Base-by-base conservation (phyloP, 2,113 vertebrate genomes). In the Dicentrarchus labrax region DNA sequence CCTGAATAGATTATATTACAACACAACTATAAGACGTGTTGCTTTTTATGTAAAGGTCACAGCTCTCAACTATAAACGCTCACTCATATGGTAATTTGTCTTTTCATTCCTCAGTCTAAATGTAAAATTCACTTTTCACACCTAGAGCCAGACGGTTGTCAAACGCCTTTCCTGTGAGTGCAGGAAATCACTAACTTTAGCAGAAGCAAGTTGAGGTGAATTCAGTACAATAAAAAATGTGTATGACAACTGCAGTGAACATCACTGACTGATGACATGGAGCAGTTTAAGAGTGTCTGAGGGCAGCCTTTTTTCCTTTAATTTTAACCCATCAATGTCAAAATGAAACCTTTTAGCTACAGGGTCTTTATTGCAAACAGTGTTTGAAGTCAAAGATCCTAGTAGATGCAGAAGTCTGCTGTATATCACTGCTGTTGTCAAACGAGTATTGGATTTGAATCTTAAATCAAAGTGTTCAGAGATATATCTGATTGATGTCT, bases 291-390 rank as follows among this genome's bases (percentile, higher is more conserved):
- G 41, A 78, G 24, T 10, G 61, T 73, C 48, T 53, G 13, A 53
- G 72, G 47, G 62, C 61, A 67, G 45, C 41, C 19, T 53, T 75
- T 24, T 45, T 53, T 16, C 57, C 16, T 86, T 66, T 59, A 61
- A 79, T 56, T 87, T 82, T 21, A 70, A 72, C 47, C 59, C 69
- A 68, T 82, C 71, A 69, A 21, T 64, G 90, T 91, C 87, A 86
- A 53, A 56, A 54, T 65, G 22, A 76, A 86, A 65, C 61, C 45
- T 16, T 71, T 64, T 45, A 21, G 77, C 85, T 73, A 45, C 45
- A n/a, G 74, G 80, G 60, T 47, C 62, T 84, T 74, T 77, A 16
- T 71, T 76, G 83, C 38, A 50, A 70, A 45, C 9, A 4, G 22
- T 7, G 50, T 66, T 76, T 82, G 83, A 85, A 74, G 41, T 72